A percentile compares a stretch with the other conserved stretches of the same genome.
These are phyloP conservation scores for Halcyon chelicuti DNA, from an alignment of 2,797 vertebrate species.

Conservation along the genomic window DNA sequence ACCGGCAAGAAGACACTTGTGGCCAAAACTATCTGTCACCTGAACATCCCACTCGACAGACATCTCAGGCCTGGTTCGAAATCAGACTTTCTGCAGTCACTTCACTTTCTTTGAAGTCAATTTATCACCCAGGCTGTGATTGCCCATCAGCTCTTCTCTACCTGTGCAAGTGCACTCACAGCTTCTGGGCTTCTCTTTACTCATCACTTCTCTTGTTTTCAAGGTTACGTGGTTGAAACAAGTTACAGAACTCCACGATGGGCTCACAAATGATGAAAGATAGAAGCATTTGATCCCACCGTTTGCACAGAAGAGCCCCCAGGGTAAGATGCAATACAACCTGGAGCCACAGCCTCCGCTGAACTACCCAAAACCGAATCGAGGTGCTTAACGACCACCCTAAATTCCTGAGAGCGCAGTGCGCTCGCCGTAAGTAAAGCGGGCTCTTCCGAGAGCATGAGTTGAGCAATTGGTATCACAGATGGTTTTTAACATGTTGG, in stretches of 20 bases:
- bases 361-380: conserved; percentile 9
- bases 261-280: background rate
- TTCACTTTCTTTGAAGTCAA: background rate
- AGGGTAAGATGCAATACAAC: background rate
- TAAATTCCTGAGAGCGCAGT: background rate
- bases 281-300: background rate
- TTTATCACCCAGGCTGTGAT: background rate
- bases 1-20: background rate
- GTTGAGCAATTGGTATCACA: conserved; percentile 55
- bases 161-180: background rate
- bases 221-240: background rate
- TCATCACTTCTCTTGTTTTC: background rate
- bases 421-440: background rate
- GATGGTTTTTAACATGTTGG: conserved; percentile 62
- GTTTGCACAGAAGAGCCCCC: background rate
- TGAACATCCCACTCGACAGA: background rate
- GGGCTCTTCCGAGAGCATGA: conserved; percentile 1
- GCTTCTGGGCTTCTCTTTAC: background rate
- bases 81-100: background rate
- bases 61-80: background rate
- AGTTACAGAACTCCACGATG: background rate
- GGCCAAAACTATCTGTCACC: background rate
- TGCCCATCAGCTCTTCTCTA: background rate
- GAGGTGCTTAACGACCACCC: background rate
- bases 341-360: background rate